Conservation (phyloP, 2,888 invertebrate species). For the Serrognathus titanus region DNA sequence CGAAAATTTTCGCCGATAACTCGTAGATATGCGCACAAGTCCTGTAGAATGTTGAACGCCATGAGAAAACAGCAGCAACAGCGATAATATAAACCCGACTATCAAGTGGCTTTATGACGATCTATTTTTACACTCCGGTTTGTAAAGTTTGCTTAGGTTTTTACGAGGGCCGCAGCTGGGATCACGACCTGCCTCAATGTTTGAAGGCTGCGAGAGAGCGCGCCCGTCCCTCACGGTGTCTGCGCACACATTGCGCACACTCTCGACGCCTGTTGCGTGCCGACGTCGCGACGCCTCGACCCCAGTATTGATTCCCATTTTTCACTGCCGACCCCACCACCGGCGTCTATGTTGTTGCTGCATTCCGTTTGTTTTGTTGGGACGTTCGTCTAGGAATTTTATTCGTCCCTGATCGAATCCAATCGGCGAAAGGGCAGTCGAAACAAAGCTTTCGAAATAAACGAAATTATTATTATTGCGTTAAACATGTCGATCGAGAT, state of each 20-base stretch:
- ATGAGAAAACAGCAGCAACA: background rate
- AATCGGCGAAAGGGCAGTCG: too few relatives aligned
- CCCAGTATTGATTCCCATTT: conserved; percentile 38
- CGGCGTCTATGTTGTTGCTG: conserved; percentile 13
- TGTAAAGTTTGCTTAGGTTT: conserved; percentile 9
- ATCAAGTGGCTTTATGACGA: conserved; percentile 7
- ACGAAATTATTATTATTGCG: too few relatives aligned
- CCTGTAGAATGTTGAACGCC: too few relatives aligned
- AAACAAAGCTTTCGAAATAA: too few relatives aligned
- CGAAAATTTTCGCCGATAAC: too few relatives aligned
- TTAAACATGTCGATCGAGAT: too few relatives aligned
- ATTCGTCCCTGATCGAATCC: background rate
- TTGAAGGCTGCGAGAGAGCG: conserved; percentile 22
- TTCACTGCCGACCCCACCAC: conserved; percentile 16
- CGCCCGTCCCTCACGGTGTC: conserved; percentile 1
- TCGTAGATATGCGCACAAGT: too few relatives aligned
- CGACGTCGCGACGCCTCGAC: conserved; percentile 42
- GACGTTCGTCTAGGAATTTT: background rate
- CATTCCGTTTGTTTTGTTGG: conserved; percentile 9
- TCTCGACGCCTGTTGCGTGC: conserved; percentile 40
- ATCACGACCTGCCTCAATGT: conserved; percentile 32
- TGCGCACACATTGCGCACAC: conserved; percentile 28
- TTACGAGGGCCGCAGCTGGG: conserved; percentile 23
- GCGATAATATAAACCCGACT: conserved; percentile 2
- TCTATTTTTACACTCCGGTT: conserved; percentile 6